Conservation (phyloP, 2,888 invertebrate species). For the Chromoteleia sp. region DNA sequence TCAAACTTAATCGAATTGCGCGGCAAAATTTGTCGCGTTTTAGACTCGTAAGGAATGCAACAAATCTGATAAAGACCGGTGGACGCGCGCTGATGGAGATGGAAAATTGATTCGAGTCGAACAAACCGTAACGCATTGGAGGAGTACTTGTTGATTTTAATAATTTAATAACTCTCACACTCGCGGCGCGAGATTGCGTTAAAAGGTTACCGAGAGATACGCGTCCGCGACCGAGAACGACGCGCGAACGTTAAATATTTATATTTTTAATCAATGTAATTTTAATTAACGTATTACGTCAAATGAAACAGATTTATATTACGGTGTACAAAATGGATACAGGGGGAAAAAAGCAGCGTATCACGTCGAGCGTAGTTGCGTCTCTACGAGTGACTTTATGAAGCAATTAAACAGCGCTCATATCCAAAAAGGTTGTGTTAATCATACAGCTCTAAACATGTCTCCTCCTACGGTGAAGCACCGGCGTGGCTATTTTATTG, state of each 20-base stretch:
- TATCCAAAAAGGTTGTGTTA: constrained; percentile 50
- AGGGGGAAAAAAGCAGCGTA: constrained; percentile 4
- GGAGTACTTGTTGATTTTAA: constrained; percentile 32
- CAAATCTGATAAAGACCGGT: constrained; percentile 19
- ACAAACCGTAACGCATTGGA: not conserved
- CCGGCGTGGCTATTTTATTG: constrained; percentile 36
- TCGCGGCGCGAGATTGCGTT: constrained; percentile 2
- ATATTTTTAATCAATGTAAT: constrained; percentile 35
- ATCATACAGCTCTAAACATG: constrained; percentile 47
- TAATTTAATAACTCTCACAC: constrained; percentile 23
- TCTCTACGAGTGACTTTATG: constrained; percentile 41
- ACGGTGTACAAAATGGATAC: not conserved
- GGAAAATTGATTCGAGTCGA: constrained; percentile 7
- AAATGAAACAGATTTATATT: constrained; percentile 32
- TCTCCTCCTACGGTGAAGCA: constrained; percentile 25
- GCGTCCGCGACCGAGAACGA: not conserved
- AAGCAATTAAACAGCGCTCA: constrained; percentile 58
- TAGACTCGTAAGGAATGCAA: constrained; percentile 16
- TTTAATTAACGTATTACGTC: constrained; percentile 41
- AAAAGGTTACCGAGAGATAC: constrained; percentile 10
- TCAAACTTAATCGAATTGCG: constrained; percentile 16
- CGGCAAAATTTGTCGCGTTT: not conserved
- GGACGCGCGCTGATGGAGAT: not conserved
- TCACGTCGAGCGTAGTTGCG: constrained; percentile 5
- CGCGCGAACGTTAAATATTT: constrained; percentile 30